phyloP scores from a whole-genome alignment of 2,113 vertebrate genomes.

The Pampusana beccarii region DNA sequence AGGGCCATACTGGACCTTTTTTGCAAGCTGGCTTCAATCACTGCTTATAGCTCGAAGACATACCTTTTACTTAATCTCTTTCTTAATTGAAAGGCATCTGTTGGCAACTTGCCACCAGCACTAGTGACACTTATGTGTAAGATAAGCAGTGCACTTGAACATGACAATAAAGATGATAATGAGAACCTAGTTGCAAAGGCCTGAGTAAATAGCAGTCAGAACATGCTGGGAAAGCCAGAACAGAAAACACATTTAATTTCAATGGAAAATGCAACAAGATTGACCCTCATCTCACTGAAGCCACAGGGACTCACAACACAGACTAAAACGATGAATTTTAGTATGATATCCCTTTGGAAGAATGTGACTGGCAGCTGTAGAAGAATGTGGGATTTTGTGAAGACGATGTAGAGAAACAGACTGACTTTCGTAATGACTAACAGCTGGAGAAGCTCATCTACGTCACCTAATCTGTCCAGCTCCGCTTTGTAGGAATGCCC shows the following conservation, averaged over 20 bases:
- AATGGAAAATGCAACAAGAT: neutral
- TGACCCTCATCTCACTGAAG: neutral
- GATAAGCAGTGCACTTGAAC: neutral
- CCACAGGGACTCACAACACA: accelerated
- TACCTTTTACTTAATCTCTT: neutral
- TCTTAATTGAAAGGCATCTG: neutral
- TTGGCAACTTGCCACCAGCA: neutral
- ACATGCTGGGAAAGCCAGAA: neutral
- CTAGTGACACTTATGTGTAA: neutral
- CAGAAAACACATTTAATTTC: neutral
- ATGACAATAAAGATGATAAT: neutral
- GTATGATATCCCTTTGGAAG: neutral
- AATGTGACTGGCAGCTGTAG: neutral
- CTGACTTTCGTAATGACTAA: neutral
- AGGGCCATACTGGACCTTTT: neutral
- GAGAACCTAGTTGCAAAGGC: neutral
- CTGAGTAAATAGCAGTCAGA: neutral
- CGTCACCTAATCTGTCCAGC: neutral
- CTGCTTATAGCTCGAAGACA: neutral
- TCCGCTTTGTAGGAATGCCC: neutral
- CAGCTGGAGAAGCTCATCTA: neutral
- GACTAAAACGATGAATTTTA: neutral
- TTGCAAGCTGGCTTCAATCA: neutral
- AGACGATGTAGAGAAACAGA: neutral
- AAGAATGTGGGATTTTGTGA: neutral